Conservation (phyloP, 2,113 vertebrate species). For the Coptodon rendalli region DNA sequence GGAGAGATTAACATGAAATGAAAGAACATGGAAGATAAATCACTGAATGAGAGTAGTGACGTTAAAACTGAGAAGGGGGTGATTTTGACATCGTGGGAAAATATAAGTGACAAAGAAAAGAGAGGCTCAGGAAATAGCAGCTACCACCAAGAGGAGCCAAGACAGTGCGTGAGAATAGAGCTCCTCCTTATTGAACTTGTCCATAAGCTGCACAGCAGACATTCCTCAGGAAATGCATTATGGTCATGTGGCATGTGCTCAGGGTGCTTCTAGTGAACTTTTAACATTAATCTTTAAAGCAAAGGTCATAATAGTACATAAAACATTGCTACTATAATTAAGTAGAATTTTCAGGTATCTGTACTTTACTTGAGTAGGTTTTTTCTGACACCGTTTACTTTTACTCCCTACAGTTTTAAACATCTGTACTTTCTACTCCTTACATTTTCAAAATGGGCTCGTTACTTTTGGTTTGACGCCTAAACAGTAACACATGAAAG, state of each 20-base stretch:
- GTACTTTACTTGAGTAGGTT: background rate
- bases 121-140: background rate
- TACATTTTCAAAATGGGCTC: background rate
- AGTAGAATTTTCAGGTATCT: background rate
- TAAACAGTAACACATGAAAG: background rate
- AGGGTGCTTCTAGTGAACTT: accelerated
- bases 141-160: background rate
- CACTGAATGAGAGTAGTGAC: background rate
- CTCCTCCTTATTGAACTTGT: background rate
- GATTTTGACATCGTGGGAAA: background rate
- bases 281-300: background rate
- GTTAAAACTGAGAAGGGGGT: background rate
- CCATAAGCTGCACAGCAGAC: background rate
- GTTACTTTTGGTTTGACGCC: accelerated
- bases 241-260: background rate
- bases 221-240: background rate
- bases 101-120: background rate
- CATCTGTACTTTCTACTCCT: background rate
- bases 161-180: background rate
- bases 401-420: background rate
- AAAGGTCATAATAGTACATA: background rate
- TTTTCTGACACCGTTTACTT: background rate
- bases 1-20: background rate
- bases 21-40: background rate
- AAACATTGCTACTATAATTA: background rate